Conservation (phyloP, 2,888 invertebrate genomes). For the Agrochola litura region DNA sequence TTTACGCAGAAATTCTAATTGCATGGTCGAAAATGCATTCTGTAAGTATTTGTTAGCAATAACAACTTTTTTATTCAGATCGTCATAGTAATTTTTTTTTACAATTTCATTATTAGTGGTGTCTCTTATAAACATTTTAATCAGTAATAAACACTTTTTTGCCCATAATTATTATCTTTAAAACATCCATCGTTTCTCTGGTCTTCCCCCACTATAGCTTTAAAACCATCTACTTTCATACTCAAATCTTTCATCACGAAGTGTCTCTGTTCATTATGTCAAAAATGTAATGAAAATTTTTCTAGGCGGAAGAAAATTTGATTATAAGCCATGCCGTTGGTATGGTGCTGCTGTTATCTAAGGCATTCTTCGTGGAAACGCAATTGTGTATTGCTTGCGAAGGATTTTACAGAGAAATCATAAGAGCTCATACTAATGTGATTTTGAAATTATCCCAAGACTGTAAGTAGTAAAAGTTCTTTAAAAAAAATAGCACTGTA, state of each 20-base stretch:
- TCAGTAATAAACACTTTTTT: not conserved
- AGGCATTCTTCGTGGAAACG: slow-evolving; percentile 28
- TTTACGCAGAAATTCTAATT: slow-evolving; percentile 25
- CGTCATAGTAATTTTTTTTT: not conserved
- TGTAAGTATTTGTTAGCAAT: slow-evolving; percentile 25
- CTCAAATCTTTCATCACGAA: not conserved
- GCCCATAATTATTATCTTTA: not conserved
- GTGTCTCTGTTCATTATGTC: not conserved
- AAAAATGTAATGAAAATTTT: not conserved
- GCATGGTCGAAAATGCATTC: slow-evolving; percentile 10
- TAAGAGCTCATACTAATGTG: slow-evolving; percentile 22
- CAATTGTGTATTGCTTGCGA: slow-evolving; percentile 39
- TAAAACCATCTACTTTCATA: not conserved
- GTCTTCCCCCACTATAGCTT: not conserved
- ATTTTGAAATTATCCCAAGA: slow-evolving; percentile 32
- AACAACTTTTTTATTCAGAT: not conserved
- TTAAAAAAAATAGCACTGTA: too few species aligned
- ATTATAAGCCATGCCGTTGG: slow-evolving; percentile 37
- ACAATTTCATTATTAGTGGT: not conserved
- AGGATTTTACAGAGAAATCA: slow-evolving; percentile 32
- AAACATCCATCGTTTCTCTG: not conserved
- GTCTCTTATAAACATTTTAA: not conserved
- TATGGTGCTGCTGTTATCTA: slow-evolving; percentile 21
- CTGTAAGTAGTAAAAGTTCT: slow-evolving; percentile 33
- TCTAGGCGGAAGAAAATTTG: not conserved